These are phyloP conservation scores for Sebastes iracundus DNA, from an alignment of 2,797 vertebrate species.

Conservation along the genomic window DNA sequence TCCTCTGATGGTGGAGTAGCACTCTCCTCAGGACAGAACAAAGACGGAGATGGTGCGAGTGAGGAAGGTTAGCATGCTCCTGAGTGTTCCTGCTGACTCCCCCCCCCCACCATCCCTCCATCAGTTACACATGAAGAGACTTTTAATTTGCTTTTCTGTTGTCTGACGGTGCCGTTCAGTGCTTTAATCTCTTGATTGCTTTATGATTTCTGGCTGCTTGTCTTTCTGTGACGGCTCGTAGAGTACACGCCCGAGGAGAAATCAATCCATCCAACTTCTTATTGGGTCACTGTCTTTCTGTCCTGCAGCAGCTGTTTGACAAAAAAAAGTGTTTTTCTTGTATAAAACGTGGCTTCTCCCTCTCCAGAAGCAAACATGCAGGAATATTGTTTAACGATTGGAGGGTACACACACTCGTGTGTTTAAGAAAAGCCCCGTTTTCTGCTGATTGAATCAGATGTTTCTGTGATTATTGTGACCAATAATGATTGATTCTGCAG, in stretches of 20 bases:
- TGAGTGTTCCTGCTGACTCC: slow-evolving; percentile 2
- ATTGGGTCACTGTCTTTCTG: background rate
- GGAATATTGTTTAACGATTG: background rate
- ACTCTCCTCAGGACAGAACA: slow-evolving; percentile 85
- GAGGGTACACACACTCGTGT: background rate
- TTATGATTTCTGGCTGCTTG: slow-evolving; percentile 34
- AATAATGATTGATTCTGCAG: background rate
- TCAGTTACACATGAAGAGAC: slow-evolving; percentile 2
- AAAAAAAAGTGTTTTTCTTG: background rate
- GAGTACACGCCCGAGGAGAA: background rate
- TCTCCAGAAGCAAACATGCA: background rate
- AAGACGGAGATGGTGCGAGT: slow-evolving; percentile 91
- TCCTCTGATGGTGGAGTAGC: slow-evolving; percentile 76
- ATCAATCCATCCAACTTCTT: background rate
- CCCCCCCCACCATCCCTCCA: slow-evolving; percentile 34
- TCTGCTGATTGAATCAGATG: background rate
- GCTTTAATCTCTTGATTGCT: slow-evolving; percentile 37
- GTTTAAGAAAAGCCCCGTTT: background rate
- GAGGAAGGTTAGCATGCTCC: slow-evolving; percentile 92
- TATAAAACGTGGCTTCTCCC: background rate
- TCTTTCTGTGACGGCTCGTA: slow-evolving; percentile 27
- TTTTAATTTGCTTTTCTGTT: slow-evolving; percentile 2
- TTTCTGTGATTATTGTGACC: background rate
- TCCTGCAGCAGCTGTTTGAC: background rate
- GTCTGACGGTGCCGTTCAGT: background rate